Percentiles rank a stretch among this genome's conserved stretches.
These are phyloP conservation scores for Microctonus brassicae DNA, from an alignment of 2,888 invertebrate genomes.

Conservation along the genomic window DNA sequence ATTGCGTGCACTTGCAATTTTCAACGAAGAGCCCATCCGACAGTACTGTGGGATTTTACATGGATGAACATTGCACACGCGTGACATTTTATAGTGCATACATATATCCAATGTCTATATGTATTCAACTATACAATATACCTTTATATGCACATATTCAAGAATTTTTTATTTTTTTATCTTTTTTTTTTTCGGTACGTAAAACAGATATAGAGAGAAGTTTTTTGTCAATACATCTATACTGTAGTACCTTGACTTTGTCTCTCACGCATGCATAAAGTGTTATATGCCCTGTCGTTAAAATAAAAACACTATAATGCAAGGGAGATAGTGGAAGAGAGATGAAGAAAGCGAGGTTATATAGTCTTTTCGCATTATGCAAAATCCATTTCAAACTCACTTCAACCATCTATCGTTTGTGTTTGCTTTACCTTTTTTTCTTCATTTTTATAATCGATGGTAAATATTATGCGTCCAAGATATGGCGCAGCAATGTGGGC, in stretches of 20 bases:
- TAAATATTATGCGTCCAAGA: conserved; percentile 33
- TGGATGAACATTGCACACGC: background rate
- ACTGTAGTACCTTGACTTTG: background rate
- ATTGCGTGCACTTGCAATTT: background rate
- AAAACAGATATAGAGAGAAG: background rate
- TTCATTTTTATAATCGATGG: conserved; percentile 15
- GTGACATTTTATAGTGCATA: background rate
- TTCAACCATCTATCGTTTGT: conserved; percentile 1
- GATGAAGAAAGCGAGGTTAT: no score
- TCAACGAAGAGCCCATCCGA: background rate
- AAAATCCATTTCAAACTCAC: conserved; percentile 38
- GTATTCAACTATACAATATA: background rate
- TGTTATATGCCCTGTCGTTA: background rate
- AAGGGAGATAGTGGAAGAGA: conserved; percentile 7
- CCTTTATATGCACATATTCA: background rate
- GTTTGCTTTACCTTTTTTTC: conserved; percentile 20
- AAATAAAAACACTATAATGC: background rate
- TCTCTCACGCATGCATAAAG: background rate
- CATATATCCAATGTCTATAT: background rate
- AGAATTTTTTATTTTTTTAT: background rate
- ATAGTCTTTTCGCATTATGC: conserved; percentile 34
- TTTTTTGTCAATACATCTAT: background rate
- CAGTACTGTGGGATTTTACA: background rate
- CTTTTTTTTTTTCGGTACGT: background rate
- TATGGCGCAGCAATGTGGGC: background rate